These are phyloP conservation scores for Plectropomus leopardus DNA, from an alignment of 2,113 vertebrate species.

Conservation along the genomic window DNA sequence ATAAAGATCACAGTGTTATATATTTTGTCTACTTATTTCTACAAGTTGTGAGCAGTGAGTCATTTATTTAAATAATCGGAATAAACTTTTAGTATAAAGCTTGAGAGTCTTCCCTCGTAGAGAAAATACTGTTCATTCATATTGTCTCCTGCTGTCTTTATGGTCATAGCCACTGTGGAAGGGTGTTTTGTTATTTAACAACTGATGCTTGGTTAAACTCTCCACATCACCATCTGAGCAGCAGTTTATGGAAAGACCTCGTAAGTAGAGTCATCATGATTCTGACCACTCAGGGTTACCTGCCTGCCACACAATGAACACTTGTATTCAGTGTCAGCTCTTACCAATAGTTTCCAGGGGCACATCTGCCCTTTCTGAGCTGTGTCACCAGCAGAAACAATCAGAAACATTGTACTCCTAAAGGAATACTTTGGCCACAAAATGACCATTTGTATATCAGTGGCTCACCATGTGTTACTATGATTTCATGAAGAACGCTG, in stretches of 20 bases:
- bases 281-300: constrained; percentile 13
- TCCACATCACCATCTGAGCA: constrained; percentile 24
- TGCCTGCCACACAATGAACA: constrained; percentile 25
- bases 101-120: background rate
- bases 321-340: constrained; percentile 24
- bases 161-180: constrained; percentile 1
- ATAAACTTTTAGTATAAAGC: too few species aligned
- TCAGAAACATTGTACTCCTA: background rate
- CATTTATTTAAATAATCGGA: too few species aligned
- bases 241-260: constrained; percentile 59
- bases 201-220: constrained; percentile 7
- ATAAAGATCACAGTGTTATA: background rate
- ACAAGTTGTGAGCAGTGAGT: background rate
- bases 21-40: background rate
- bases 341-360: constrained; percentile 16
- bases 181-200: constrained; percentile 1
- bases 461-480: too few species aligned
- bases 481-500: too few species aligned
- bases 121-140: background rate
- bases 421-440: too few species aligned
- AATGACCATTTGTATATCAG: too few species aligned
- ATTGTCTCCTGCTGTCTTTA: background rate
- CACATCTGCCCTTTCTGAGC: constrained; percentile 14
- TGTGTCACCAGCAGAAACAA: background rate
- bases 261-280: constrained; percentile 5